These are phyloP conservation scores for Muscina levida DNA, from an alignment of 2,888 invertebrate species.

Conservation along the genomic window DNA sequence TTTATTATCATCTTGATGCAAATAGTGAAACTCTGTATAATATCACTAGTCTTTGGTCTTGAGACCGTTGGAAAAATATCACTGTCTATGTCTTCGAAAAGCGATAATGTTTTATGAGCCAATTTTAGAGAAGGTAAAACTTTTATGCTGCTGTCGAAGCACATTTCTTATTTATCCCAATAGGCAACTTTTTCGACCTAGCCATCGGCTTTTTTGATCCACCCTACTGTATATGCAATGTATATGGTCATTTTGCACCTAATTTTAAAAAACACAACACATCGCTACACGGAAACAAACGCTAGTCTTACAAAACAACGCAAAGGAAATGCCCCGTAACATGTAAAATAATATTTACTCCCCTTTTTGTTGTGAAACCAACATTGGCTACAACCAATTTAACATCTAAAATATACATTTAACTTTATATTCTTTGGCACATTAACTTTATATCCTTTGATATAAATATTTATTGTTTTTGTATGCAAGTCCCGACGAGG, in stretches of 20 bases:
- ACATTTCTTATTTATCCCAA: no score
- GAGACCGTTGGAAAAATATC: no score
- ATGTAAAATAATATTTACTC: slow-evolving; percentile 1
- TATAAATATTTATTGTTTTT: slow-evolving; percentile 29
- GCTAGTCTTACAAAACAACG: slow-evolving; percentile 8
- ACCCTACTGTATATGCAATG: no score
- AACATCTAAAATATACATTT: slow-evolving; percentile 5
- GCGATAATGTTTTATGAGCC: no score
- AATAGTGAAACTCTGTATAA: no score
- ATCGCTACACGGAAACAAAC: slow-evolving; percentile 53
- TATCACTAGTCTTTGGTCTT: no score
- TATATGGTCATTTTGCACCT: slow-evolving; percentile 78
- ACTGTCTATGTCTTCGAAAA: no score
- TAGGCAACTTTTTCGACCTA: no score
- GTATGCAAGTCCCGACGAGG: background rate
- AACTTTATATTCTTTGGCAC: slow-evolving; percentile 23
- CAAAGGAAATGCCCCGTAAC: slow-evolving; percentile 7
- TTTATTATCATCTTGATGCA: no score
- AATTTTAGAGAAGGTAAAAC: no score
- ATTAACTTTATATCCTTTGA: slow-evolving; percentile 12
- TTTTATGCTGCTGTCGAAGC: no score
- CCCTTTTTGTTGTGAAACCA: slow-evolving; percentile 5
- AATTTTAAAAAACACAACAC: slow-evolving; percentile 72
- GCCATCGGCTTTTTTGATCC: no score
- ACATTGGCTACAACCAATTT: background rate